Percentiles rank a stretch among this genome's conserved stretches.
Evolutionary conservation across 2,888 invertebrate species (phyloP).

Genomic region (Amiota mariae): DNA sequence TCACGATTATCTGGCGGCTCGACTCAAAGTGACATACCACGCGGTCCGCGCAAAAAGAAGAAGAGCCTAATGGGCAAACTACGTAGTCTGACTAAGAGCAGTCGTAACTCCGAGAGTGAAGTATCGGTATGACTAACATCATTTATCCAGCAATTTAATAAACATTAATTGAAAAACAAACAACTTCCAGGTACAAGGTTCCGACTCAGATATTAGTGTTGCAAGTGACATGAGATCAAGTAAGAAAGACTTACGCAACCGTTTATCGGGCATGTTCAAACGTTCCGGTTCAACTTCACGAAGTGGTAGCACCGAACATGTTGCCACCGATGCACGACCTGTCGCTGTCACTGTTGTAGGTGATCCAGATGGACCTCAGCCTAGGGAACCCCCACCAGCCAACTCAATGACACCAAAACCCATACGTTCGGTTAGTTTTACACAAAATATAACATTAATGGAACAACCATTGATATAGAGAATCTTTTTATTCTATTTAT

Average conservation of each 20-base stretch:
- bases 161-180: neutral
- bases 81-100: conserved; percentile 88
- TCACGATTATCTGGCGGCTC: conserved; percentile 89
- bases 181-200: conserved; percentile 76
- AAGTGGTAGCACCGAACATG: conserved; percentile 77
- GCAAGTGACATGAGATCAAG: conserved; percentile 78
- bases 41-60: conserved; percentile 82
- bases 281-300: conserved; percentile 79
- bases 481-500: conserved; percentile 6
- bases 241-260: conserved; percentile 85
- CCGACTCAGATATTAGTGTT: conserved; percentile 82
- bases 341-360: conserved; percentile 74
- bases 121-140: conserved; percentile 65
- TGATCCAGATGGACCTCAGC: conserved; percentile 68
- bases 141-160: neutral
- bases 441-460: neutral
- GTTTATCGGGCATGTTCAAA: conserved; percentile 88
- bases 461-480: neutral
- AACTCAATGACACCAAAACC: conserved; percentile 70
- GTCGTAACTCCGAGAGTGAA: conserved; percentile 74
- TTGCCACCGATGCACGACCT: conserved; percentile 72
- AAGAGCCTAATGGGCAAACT: conserved; percentile 88
- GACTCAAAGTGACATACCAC: conserved; percentile 86
- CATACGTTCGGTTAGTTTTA: conserved; percentile 65
- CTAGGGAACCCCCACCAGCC: conserved; percentile 69